These are phyloP conservation scores for Meandrina meandrites DNA, from an alignment of 92 coral and sea anemone genomes.

Conservation along the genomic window DNA sequence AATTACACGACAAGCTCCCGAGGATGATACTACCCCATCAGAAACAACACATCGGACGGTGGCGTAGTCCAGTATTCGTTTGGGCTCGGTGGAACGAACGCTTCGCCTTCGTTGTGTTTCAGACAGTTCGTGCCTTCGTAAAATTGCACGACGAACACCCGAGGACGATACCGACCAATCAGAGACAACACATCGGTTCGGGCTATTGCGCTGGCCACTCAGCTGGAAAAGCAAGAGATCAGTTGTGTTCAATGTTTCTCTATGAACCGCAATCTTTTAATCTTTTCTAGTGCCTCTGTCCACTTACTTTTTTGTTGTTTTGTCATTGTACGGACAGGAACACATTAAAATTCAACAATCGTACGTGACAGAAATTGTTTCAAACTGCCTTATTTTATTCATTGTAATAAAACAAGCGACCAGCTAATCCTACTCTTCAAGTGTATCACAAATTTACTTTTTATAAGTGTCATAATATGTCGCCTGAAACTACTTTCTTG, in stretches of 20 bases:
- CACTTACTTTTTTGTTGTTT: neutral
- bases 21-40: neutral
- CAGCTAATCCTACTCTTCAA: neutral
- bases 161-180: neutral
- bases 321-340: neutral
- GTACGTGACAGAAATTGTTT: neutral
- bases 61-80: constrained; percentile 59
- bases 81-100: constrained; percentile 98
- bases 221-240: neutral
- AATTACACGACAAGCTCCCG: neutral
- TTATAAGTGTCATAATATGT: neutral
- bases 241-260: neutral
- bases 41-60: neutral
- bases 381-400: neutral
- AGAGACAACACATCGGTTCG: neutral
- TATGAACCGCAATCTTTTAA: neutral
- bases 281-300: neutral
- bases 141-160: neutral
- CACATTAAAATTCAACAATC: neutral
- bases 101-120: constrained; percentile 73
- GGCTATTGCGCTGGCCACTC: neutral
- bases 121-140: constrained; percentile 46
- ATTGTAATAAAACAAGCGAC: neutral
- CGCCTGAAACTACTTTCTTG: neutral
- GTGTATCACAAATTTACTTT: neutral